These are phyloP conservation scores for Manis crassicaudata DNA, from an alignment of 2,797 vertebrate species.

Conservation along the genomic window DNA sequence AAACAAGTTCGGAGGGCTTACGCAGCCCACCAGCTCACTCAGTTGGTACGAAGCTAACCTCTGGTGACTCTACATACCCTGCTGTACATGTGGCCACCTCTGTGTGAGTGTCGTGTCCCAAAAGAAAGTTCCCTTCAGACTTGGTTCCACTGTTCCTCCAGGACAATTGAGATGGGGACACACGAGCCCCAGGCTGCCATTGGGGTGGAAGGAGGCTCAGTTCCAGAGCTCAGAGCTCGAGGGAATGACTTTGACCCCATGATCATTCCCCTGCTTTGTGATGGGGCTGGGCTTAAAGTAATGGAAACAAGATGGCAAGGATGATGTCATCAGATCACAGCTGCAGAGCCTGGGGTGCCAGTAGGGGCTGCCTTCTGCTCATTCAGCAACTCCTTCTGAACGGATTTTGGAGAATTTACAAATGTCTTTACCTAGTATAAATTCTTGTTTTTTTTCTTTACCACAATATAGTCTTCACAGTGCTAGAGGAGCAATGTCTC, in stretches of 20 bases:
- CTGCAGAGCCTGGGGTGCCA: not conserved
- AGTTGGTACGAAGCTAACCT: not conserved
- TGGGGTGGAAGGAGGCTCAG: not conserved
- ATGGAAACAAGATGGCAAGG: not conserved
- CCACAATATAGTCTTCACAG: not conserved
- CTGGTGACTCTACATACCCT: not conserved
- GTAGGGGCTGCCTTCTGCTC: not conserved
- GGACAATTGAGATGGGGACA: not conserved
- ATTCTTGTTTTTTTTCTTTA: not conserved
- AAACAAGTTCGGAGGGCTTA: not conserved
- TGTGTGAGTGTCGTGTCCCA: not conserved
- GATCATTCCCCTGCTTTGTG: not conserved
- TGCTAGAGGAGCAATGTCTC: not conserved
- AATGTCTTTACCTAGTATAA: not conserved
- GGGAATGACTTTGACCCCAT: not conserved
- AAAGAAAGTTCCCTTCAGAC: not conserved
- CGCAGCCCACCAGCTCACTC: not conserved
- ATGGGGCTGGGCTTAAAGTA: not conserved
- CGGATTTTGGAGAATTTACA: not conserved
- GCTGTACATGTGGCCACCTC: not conserved
- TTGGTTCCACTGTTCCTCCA: not conserved
- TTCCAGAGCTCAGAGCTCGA: not conserved
- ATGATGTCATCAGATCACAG: not conserved
- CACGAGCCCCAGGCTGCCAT: not conserved
- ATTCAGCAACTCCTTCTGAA: not conserved